phyloP scores from a whole-genome alignment of 2,113 vertebrate genomes.

The Caracal caracal region DNA sequence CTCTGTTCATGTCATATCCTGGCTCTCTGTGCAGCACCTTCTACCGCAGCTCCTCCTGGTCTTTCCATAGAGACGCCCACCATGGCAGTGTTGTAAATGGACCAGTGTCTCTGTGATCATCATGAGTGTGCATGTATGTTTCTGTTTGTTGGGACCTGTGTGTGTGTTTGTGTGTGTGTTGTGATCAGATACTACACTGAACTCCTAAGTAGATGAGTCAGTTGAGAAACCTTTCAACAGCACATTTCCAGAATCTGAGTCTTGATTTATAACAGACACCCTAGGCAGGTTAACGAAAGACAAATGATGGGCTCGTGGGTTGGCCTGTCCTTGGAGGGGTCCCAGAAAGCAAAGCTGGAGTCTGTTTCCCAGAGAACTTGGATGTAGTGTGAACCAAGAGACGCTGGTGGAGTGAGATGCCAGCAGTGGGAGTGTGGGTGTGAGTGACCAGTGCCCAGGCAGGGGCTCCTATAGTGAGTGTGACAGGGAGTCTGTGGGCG shows the following conservation, averaged over 20 bases:
- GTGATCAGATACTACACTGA: background rate
- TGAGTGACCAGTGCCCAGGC: accelerated
- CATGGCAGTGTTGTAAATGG: too few relatives aligned
- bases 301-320: background rate
- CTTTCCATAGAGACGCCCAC: too few relatives aligned
- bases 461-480: accelerated
- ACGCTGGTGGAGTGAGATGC: background rate
- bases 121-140: background rate
- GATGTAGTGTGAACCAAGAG: accelerated
- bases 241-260: too few relatives aligned
- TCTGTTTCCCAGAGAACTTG: accelerated
- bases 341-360: background rate
- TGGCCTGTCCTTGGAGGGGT: background rate
- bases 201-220: background rate
- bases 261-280: background rate
- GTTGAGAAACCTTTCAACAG: too few relatives aligned
- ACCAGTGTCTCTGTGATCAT: background rate
- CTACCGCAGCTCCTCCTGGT: too few relatives aligned
- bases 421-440: accelerated
- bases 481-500: accelerated
- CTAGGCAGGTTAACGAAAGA: background rate
- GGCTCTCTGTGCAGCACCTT: too few relatives aligned
- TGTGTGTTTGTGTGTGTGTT: background rate
- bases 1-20: too few relatives aligned
- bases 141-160: background rate